Evolutionary conservation across 2,113 vertebrate genomes (phyloP), one percentile per base, ranked within the genome.

Genomic region (Megalops atlanticus): DNA sequence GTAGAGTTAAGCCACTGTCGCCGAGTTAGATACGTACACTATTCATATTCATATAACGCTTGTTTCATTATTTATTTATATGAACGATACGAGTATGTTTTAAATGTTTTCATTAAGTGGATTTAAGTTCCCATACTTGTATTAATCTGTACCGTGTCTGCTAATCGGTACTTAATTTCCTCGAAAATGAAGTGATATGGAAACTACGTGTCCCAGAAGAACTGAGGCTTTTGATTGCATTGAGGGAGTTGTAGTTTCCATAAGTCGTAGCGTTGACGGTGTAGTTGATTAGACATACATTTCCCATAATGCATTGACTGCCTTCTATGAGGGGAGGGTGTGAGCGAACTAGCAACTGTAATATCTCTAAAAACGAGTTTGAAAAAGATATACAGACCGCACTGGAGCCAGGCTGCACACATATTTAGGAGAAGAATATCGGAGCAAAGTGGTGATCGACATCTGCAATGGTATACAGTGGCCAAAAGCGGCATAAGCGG

Each of bases 241-340:
- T 79, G 15, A 33, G 78, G 78, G 69, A 79, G 36, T 10, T 70
- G 41, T 71, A 79, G 64, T 79, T 12, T 41, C 12, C 31, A 39
- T 74, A 45, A 45, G 40, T n/a, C 72, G 16, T 41, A 3, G 14
- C 16, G 3, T 5, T 36, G n/a, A 38, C 4, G 12, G 35, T 71
- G 14, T 18, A 39, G 0, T 4, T 6, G 1, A 27, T 5, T 8
- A 1, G 54, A 3, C 82, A 78, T 77, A 77, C 78, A 81, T 49
- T 39, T 83, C 81, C 86, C 78, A 81, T 35, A 18, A 83, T 77
- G 76, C 84, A 84, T 0, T 77, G 4, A 38, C 24, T 73, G 21
- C 38, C 3, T 21, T 16, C 7, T 3, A 54, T 40, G 18, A 35
- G 7, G 3, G 35, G 76, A 43, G 69, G 16, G 40, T 68, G 64